Base-by-base conservation (phyloP, 2,888 invertebrate species). In the Apantesis nais region DNA sequence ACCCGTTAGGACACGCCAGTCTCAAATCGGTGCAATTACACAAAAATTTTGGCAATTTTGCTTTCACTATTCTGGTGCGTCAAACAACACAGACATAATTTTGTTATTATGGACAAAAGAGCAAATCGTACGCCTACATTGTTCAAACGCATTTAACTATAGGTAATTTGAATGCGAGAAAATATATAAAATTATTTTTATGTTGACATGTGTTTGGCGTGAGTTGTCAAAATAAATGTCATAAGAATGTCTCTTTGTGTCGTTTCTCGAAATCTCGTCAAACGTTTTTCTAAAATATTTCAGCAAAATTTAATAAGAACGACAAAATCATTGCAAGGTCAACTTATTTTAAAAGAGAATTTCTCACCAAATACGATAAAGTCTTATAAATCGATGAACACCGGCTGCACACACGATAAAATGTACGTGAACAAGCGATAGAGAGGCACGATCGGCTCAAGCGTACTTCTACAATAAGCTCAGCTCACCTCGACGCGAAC, bases 1-100 rank as follows among this genome's bases (percentile, higher is more conserved):
- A 9, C n/a, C n/a, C 11, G 9, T 11, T 52, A 2, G n/a, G n/a
- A n/a, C 31, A 62, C 62, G 34, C 25, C 31, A 48, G 25, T 66
- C 25, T 66, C 31, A n/a, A 66, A 52, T 66, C 37, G 65, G 22
- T 66, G n/a, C 55, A 52, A 66, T 34, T 37, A 66, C 11, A 66
- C 34, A 52, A 29, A 52, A 34, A 52, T 52, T 55, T 52, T 52
- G n/a, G 39, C 58, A 52, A 55, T 22, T 55, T 29, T 4, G n/a
- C 65, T 66, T 66, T 66, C 65, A 66, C 65, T n/a, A 34, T n/a
- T n/a, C n/a, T 37, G 34, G 29, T 60, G 31, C 31, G 25, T 31
- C 58, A 58, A 60, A 31, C 16, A 60, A 60, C 29, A 60, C 60
- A 60, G n/a, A n/a, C 25, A 29, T 29, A 60, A 31, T 60, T 31